Percentiles rank a stretch among this genome's conserved stretches.
Conservation (phyloP, 2,113 vertebrate genomes). For the Cheilinus undulatus region DNA sequence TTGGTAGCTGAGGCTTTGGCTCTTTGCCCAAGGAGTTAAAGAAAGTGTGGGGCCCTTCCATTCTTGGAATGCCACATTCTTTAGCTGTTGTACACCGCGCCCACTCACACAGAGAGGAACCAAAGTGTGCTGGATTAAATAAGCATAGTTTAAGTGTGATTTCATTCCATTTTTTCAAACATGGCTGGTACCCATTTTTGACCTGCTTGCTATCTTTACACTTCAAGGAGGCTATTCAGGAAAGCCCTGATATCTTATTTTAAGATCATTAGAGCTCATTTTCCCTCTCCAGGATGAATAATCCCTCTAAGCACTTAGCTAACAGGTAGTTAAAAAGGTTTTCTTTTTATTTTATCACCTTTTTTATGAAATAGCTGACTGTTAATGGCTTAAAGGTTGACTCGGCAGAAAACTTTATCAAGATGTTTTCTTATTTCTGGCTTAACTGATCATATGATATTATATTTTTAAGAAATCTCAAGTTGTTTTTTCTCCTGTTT, state of each 20-base stretch:
- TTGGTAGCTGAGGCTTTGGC: constrained; percentile 3
- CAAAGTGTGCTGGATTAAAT: constrained; percentile 21
- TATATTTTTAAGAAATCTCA: background rate
- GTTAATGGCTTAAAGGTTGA: background rate
- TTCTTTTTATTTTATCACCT: background rate
- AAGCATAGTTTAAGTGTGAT: constrained; percentile 48
- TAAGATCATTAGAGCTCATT: background rate
- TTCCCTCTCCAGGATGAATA: background rate
- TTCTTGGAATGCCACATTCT: constrained; percentile 44
- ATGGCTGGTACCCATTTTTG: constrained; percentile 10
- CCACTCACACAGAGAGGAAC: constrained; percentile 16
- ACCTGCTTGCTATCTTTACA: constrained; percentile 27
- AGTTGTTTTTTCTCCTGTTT: no score
- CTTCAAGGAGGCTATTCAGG: constrained; percentile 16
- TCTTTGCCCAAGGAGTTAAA: constrained; percentile 29
- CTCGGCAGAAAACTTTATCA: background rate
- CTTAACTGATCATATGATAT: background rate
- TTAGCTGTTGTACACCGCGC: background rate
- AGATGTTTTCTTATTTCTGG: background rate
- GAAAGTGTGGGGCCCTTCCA: constrained; percentile 31
- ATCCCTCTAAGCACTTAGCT: background rate
- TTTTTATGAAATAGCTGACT: background rate
- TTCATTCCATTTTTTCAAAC: constrained; percentile 38
- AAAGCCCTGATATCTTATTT: background rate
- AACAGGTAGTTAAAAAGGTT: background rate